Evolutionary conservation across 2,113 vertebrate genomes (phyloP).

Genomic region (Sturnira hondurensis): DNA sequence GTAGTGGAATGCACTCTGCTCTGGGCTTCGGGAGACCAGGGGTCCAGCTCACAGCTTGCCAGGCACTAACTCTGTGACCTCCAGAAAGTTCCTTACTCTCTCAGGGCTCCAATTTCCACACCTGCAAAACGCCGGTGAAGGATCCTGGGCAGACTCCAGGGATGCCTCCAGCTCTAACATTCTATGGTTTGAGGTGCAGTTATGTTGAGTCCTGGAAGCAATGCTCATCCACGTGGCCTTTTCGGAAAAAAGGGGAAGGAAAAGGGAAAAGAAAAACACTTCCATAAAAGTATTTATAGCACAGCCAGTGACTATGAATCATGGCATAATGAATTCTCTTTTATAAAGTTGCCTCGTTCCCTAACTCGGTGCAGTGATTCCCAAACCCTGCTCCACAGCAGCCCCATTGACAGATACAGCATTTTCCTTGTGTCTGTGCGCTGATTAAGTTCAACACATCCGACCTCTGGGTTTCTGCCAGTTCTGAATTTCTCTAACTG

Average conservation of each 20-base stretch:
- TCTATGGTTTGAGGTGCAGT: background rate
- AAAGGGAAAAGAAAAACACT: constrained; percentile 79
- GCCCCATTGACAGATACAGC: background rate
- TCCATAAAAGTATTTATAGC: constrained; percentile 82
- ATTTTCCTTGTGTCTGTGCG: background rate
- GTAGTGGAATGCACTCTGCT: background rate
- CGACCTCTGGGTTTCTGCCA: background rate
- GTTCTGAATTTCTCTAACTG: background rate
- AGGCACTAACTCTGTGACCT: background rate
- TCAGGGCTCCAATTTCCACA: background rate
- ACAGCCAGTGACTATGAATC: constrained; percentile 80
- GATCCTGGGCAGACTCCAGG: background rate
- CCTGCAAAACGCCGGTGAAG: background rate
- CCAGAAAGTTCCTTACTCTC: background rate
- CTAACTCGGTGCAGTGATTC: background rate
- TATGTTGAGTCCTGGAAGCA: constrained; percentile 39
- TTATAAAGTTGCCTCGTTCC: constrained; percentile 75
- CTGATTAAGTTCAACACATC: background rate
- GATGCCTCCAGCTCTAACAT: background rate
- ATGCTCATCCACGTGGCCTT: constrained; percentile 44
- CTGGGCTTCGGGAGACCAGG: background rate
- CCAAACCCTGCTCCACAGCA: background rate
- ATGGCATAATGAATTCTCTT: constrained; percentile 75
- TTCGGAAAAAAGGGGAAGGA: constrained; percentile 73
- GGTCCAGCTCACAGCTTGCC: background rate